These are phyloP conservation scores for Epinephelus malabaricus DNA, from an alignment of 2,797 vertebrate species.

Conservation along the genomic window DNA sequence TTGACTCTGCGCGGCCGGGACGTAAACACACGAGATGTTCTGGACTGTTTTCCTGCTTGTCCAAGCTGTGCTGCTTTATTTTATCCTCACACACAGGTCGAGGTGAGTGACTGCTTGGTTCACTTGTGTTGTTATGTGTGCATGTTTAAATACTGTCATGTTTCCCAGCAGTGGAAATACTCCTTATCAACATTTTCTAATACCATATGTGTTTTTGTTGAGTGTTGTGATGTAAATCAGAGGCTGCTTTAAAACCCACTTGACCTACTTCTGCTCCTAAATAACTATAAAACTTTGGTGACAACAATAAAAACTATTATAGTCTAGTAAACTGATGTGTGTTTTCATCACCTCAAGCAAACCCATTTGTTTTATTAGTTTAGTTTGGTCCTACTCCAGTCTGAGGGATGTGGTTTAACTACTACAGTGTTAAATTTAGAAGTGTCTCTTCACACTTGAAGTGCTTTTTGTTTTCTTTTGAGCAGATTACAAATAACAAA, in stretches of 20 bases:
- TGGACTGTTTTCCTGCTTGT: slow-evolving; percentile 76
- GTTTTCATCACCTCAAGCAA: not conserved
- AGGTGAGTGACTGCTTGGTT: slow-evolving; percentile 68
- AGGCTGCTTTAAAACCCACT: not conserved
- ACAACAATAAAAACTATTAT: not conserved
- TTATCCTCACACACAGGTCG: slow-evolving; percentile 73
- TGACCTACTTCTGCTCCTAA: no score
- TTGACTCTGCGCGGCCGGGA: not conserved
- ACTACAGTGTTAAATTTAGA: not conserved
- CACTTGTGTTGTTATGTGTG: accelerated
- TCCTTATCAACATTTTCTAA: not conserved
- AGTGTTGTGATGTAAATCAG: not conserved
- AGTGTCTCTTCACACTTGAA: not conserved
- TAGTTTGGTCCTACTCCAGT: not conserved
- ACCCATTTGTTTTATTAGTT: not conserved
- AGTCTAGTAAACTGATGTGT: not conserved
- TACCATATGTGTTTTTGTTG: not conserved
- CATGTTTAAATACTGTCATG: no score
- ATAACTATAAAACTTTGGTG: not conserved
- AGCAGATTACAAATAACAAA: not conserved
- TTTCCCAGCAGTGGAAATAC: not conserved
- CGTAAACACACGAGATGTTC: slow-evolving; percentile 72
- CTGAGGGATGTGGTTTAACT: slow-evolving; percentile 52
- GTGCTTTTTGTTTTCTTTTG: slow-evolving; percentile 7
- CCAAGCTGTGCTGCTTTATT: slow-evolving; percentile 70